phyloP scores from a whole-genome alignment of 2,113 vertebrate genomes.

The Chloroceryle aenea region DNA sequence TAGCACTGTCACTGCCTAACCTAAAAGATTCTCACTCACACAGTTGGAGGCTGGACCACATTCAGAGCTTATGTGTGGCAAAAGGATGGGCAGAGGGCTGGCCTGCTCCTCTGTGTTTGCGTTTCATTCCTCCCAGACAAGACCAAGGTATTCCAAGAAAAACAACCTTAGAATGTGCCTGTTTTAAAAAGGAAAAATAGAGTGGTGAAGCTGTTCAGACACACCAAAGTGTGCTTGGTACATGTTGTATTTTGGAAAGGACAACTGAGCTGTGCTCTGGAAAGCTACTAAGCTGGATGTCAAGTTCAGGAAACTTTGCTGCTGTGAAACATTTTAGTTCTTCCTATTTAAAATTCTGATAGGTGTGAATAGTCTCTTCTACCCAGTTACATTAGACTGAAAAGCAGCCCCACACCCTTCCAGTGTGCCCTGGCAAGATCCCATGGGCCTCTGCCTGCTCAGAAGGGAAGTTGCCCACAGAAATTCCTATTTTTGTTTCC shows the following conservation, averaged over 20 bases:
- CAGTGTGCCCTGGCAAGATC: neutral
- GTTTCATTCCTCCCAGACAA: neutral
- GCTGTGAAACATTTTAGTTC: neutral
- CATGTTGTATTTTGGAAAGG: neutral
- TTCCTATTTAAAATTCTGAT: neutral
- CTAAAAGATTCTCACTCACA: neutral
- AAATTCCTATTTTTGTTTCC: neutral
- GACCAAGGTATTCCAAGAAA: neutral
- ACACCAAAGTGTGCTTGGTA: neutral
- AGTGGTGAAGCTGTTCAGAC: neutral
- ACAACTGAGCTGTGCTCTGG: neutral
- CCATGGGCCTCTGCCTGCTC: neutral
- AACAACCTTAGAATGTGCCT: neutral
- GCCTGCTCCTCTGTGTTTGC: neutral
- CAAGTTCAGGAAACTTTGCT: neutral
- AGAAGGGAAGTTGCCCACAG: neutral
- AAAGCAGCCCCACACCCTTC: neutral
- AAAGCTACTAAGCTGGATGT: neutral
- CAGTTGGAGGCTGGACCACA: neutral
- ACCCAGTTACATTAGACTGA: neutral
- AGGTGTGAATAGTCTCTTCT: neutral
- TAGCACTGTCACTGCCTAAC: neutral
- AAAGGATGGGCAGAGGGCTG: neutral
- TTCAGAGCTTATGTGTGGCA: neutral
- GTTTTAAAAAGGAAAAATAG: neutral